Percentiles rank a stretch among this genome's conserved stretches.
phyloP scores from a whole-genome alignment of 2,797 vertebrate genomes.

The Diglossa cyanea region DNA sequence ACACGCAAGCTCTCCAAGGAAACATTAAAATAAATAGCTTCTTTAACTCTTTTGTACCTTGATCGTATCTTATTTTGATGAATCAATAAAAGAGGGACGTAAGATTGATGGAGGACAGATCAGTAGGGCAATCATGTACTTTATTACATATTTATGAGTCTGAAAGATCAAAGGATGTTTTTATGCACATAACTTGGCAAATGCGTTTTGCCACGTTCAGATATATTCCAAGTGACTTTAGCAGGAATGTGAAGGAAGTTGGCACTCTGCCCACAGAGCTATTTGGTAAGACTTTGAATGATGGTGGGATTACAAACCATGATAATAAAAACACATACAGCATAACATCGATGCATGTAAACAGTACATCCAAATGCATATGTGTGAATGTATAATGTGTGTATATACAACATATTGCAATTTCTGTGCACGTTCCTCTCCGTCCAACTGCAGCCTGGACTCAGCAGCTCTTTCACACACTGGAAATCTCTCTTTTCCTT shows the following conservation, averaged over 20 bases:
- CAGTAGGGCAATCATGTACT: constrained; percentile 75
- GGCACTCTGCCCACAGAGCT: constrained; percentile 75
- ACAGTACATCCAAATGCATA: constrained; percentile 70
- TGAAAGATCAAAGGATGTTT: constrained; percentile 83
- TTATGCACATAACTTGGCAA: constrained; percentile 82
- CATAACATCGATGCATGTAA: constrained; percentile 63
- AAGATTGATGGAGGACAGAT: constrained; percentile 79
- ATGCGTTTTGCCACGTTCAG: constrained; percentile 74
- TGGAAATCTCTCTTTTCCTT: neutral
- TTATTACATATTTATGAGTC: constrained; percentile 83
- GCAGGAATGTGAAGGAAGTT: constrained; percentile 73
- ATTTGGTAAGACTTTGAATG: constrained; percentile 78
- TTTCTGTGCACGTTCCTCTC: constrained; percentile 9
- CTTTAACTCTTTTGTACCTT: constrained; percentile 80
- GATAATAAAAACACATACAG: constrained; percentile 73
- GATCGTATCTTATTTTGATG: constrained; percentile 79
- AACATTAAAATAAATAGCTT: constrained; percentile 81
- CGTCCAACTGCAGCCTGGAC: neutral
- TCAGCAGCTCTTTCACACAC: neutral
- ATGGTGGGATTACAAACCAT: constrained; percentile 73
- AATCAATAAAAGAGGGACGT: constrained; percentile 74
- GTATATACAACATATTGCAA: constrained; percentile 66
- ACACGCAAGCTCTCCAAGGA: constrained; percentile 74
- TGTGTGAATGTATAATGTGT: constrained; percentile 66
- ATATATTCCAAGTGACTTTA: constrained; percentile 80